Base-by-base conservation (phyloP, 2,888 invertebrate genomes). In the Maniola hyperantus region DNA sequence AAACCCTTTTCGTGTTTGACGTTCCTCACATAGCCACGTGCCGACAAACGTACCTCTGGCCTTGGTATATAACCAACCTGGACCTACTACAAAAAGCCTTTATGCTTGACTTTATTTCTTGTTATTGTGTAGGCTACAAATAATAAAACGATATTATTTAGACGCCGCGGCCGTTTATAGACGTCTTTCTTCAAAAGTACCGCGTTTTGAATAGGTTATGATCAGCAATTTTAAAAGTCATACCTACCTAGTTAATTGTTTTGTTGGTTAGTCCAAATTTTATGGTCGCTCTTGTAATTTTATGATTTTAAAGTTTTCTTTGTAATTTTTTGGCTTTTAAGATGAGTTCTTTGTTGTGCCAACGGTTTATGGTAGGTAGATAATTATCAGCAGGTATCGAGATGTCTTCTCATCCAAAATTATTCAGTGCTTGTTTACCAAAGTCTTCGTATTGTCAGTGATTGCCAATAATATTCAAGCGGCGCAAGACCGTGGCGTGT, bases 121-220 rank as follows among this genome's bases (percentile, higher is more conserved):
- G 78, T 83, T 81, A 84, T 84, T 80, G 71, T 83, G 78, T 85
- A 84, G 85, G 78, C 76, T 81, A 83, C 83, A 83, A 84, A 85
- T 84, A 83, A 87, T 86, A 89, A 89, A 88, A 84, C 53, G 74
- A 67, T 77, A 77, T 74, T 77, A 77, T 74, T 75, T 42, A 42
- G 10, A 78, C 80, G 74, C 76, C n/a, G n/a, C n/a, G n/a, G n/a
- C n/a, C 76, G 79, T 81, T 73, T 39, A 39, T 18, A 20, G 55
- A 55, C 8, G n/a, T 8, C 10, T 73, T 76, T 76, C 79, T 81
- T 73, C 73, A 73, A 69, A 76, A 75, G 73, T 69, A 75, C 76
- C 83, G 81, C 78, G 75, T 57, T 62, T 73, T 83, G 78, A 85
- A 87, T 83, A 82, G 83, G 62, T 75, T 78, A 80, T 77, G 77